Conservation (phyloP, 2,888 invertebrate genomes). For the Sepiola atlantica region DNA sequence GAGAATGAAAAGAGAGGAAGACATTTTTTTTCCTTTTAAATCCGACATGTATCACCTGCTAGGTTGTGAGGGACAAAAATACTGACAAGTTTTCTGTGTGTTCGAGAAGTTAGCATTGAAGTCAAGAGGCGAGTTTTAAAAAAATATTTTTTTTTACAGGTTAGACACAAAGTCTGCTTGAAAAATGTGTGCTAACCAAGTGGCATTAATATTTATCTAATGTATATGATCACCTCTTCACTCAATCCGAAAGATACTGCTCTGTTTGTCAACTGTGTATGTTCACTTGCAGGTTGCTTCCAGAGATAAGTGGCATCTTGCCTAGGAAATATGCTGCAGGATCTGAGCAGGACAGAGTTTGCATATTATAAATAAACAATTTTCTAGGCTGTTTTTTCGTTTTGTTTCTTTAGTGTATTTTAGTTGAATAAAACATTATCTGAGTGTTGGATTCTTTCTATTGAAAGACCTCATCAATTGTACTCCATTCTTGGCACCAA, state of each 20-base stretch:
- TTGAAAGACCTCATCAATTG: too few relatives aligned
- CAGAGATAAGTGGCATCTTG: too few relatives aligned
- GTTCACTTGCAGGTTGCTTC: too few relatives aligned
- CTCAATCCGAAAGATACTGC: background rate
- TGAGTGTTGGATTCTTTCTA: too few relatives aligned
- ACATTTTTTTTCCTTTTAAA: background rate
- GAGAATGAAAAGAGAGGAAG: background rate
- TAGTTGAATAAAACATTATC: too few relatives aligned
- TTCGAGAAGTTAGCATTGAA: background rate
- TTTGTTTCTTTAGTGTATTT: too few relatives aligned
- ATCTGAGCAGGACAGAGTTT: too few relatives aligned
- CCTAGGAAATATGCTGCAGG: too few relatives aligned
- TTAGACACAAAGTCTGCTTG: background rate
- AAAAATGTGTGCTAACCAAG: background rate
- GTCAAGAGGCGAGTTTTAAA: background rate
- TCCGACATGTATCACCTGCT: background rate
- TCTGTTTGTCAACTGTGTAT: too few relatives aligned
- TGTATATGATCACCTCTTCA: background rate
- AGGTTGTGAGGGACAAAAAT: background rate
- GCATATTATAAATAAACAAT: too few relatives aligned
- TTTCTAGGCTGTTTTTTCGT: too few relatives aligned
- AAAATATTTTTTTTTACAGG: background rate
- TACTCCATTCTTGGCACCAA: too few relatives aligned
- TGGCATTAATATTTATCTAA: background rate
- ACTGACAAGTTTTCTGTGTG: background rate